Percentiles rank a stretch among this genome's conserved stretches.
Conservation (phyloP, 2,113 vertebrate genomes). For the Natator depressus region DNA sequence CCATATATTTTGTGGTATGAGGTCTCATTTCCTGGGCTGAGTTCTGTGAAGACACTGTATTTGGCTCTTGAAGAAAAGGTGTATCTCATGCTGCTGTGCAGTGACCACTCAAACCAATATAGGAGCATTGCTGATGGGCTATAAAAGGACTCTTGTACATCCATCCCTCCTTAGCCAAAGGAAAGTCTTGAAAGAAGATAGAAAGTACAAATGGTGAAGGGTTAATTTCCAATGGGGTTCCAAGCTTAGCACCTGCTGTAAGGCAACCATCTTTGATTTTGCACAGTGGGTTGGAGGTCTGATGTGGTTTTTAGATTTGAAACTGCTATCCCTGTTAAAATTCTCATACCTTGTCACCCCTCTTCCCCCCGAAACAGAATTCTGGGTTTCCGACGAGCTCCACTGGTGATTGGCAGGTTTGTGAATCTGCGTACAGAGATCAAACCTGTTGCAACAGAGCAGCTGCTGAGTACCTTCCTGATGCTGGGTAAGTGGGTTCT, state of each 20-base stretch:
- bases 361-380: slow-evolving; percentile 81
- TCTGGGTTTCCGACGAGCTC: slow-evolving; percentile 95
- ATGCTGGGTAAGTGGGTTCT: slow-evolving; percentile 84
- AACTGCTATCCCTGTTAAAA: neutral
- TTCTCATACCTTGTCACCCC: slow-evolving; percentile 27
- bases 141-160: neutral
- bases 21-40: neutral
- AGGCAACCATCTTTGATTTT: neutral
- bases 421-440: slow-evolving; percentile 95
- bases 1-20: slow-evolving; percentile 13
- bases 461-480: slow-evolving; percentile 95
- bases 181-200: neutral
- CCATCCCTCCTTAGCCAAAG: neutral
- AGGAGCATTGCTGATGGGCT: neutral
- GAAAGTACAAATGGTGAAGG: neutral
- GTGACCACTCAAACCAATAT: neutral
- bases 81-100: slow-evolving; percentile 18
- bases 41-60: neutral
- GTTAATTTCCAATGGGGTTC: neutral
- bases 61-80: neutral
- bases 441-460: slow-evolving; percentile 95
- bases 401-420: slow-evolving; percentile 93
- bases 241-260: neutral
- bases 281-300: neutral
- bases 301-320: neutral